phyloP scores from a whole-genome alignment of 2,797 vertebrate species.

The Anguilla anguilla region DNA sequence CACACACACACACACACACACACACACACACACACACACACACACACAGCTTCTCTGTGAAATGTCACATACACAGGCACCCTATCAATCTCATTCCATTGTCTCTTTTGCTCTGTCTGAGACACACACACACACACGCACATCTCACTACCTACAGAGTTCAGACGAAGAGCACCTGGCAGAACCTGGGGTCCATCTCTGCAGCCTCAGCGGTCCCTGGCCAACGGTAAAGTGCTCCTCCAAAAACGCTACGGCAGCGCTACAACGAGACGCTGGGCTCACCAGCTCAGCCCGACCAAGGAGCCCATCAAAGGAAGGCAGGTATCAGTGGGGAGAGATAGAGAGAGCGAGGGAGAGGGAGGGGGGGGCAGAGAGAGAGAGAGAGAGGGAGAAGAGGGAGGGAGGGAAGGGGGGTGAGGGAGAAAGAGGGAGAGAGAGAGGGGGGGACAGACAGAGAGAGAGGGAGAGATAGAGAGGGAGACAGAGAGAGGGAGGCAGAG shows the following conservation, averaged over 20 bases:
- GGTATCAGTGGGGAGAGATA: no score
- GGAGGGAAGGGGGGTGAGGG: neutral
- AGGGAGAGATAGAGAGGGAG: constrained; percentile 56
- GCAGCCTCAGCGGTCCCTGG: constrained; percentile 45
- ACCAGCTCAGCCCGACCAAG: constrained; percentile 24
- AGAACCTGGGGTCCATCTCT: constrained; percentile 45
- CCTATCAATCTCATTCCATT: neutral
- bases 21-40: constrained; percentile 26
- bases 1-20: constrained; percentile 18
- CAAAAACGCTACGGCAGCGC: constrained; percentile 34
- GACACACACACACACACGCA: constrained; percentile 25
- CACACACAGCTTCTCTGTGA: constrained; percentile 12
- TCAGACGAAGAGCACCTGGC: constrained; percentile 52
- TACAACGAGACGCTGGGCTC: neutral
- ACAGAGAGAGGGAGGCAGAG: neutral
- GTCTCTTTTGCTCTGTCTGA: neutral
- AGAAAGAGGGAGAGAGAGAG: neutral
- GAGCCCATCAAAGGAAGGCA: neutral
- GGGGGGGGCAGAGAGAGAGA: constrained; percentile 38
- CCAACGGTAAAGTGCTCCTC: constrained; percentile 46
- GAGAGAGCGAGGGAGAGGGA: constrained; percentile 15
- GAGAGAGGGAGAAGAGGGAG: neutral
- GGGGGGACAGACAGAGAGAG: constrained; percentile 36
- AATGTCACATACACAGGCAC: neutral
- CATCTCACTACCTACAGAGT: constrained; percentile 37